Percentiles rank a stretch among this genome's conserved stretches.
Evolutionary conservation across 2,888 invertebrate genomes (phyloP).

Genomic region (Enchytraeus crypticus): DNA sequence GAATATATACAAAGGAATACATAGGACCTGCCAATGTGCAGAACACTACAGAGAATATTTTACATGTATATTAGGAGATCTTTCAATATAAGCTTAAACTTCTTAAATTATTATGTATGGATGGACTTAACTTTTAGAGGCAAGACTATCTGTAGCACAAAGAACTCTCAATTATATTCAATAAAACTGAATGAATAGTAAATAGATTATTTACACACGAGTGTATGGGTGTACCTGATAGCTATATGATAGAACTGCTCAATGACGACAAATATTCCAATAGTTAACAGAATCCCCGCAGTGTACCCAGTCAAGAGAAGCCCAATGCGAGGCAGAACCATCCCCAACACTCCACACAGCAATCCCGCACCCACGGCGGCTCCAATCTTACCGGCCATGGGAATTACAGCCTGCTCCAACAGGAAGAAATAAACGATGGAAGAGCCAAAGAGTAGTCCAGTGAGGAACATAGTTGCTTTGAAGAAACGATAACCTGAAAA

Average conservation of each 20-base stretch:
- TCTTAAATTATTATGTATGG: too few relatives aligned
- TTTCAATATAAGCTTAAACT: too few relatives aligned
- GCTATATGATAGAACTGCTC: conserved; percentile 4
- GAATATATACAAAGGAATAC: too few relatives aligned
- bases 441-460: conserved; percentile 6
- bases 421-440: conserved; percentile 4
- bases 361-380: conserved; percentile 2
- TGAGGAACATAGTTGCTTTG: conserved; percentile 5
- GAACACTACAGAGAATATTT: too few relatives aligned
- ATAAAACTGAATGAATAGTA: too few relatives aligned
- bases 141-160: too few relatives aligned
- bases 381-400: conserved; percentile 1
- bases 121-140: too few relatives aligned
- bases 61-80: too few relatives aligned
- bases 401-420: neutral
- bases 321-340: conserved; percentile 3
- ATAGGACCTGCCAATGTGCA: too few relatives aligned
- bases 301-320: neutral
- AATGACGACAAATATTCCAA: neutral
- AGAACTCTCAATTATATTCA: too few relatives aligned
- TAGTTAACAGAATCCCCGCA: neutral
- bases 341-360: neutral
- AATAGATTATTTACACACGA: too few relatives aligned
- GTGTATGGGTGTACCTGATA: too few relatives aligned
- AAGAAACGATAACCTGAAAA: conserved; percentile 8